phyloP scores from a whole-genome alignment of 2,797 vertebrate genomes.

The Gambusia yucatana region DNA sequence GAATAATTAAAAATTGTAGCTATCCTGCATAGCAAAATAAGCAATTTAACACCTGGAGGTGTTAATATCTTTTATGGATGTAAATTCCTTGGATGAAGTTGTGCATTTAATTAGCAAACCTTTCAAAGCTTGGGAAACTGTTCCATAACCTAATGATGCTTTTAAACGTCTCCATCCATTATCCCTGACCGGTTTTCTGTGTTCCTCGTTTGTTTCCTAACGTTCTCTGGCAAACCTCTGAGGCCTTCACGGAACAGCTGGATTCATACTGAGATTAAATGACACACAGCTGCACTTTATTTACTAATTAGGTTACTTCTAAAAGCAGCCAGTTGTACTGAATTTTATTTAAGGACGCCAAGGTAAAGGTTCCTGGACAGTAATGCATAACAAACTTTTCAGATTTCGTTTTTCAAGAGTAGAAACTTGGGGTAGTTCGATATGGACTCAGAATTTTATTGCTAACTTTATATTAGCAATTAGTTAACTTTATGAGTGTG shows the following conservation, averaged over 20 bases:
- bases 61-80: background rate
- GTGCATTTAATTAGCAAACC: background rate
- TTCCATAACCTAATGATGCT: background rate
- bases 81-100: background rate
- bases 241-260: background rate
- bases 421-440: background rate
- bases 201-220: constrained; percentile 1
- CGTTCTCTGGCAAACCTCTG: background rate
- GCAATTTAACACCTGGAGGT: background rate
- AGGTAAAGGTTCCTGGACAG: background rate
- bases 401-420: background rate
- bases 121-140: background rate
- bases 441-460: too few relatives aligned
- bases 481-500: too few relatives aligned
- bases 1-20: background rate
- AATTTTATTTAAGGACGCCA: background rate
- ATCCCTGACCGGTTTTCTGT: background rate
- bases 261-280: constrained; percentile 1
- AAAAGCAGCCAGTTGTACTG: background rate
- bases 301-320: background rate
- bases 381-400: background rate
- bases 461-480: too few relatives aligned
- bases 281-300: constrained; percentile 6
- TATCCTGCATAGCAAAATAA: background rate
- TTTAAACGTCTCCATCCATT: background rate